A percentile compares a stretch with the other conserved stretches of the same genome.
Evolutionary conservation across 2,113 vertebrate genomes (phyloP).

Genomic region (Psilopogon haemacephalus): DNA sequence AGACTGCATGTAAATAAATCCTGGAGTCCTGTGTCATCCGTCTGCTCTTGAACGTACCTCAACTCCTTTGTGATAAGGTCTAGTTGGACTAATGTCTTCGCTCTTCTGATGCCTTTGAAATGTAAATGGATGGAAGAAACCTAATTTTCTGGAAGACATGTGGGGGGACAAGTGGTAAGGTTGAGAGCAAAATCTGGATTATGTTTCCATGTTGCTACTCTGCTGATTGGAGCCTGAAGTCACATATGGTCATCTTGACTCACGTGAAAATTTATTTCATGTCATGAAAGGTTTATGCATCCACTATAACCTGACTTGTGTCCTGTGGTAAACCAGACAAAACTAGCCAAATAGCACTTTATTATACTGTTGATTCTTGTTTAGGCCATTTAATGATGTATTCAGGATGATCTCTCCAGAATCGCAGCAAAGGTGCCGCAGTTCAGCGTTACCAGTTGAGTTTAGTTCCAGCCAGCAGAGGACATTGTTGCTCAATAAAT

Average conservation of each 20-base stretch:
- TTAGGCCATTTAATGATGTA: not conserved
- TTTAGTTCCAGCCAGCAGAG: constrained; percentile 65
- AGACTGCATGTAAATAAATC: not conserved
- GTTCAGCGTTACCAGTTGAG: fast-evolving
- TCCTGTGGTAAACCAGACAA: not conserved
- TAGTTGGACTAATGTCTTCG: not conserved
- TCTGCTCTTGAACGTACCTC: not conserved
- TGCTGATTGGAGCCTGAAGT: not conserved
- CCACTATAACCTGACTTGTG: not conserved
- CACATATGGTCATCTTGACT: not conserved
- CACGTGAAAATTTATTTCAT: not conserved
- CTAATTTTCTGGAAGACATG: not conserved
- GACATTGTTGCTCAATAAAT: constrained; percentile 61
- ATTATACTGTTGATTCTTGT: not conserved
- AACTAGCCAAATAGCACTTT: not conserved
- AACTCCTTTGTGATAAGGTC: not conserved
- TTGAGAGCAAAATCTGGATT: not conserved
- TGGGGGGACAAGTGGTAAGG: not conserved
- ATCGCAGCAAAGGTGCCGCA: not conserved
- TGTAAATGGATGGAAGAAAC: not conserved
- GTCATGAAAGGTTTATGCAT: not conserved
- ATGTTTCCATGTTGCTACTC: not conserved
- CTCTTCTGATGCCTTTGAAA: not conserved
- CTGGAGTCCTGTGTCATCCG: fast-evolving
- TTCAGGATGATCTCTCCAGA: not conserved